Conservation (phyloP, 2,113 vertebrate species). For the Cnemophilus loriae region DNA sequence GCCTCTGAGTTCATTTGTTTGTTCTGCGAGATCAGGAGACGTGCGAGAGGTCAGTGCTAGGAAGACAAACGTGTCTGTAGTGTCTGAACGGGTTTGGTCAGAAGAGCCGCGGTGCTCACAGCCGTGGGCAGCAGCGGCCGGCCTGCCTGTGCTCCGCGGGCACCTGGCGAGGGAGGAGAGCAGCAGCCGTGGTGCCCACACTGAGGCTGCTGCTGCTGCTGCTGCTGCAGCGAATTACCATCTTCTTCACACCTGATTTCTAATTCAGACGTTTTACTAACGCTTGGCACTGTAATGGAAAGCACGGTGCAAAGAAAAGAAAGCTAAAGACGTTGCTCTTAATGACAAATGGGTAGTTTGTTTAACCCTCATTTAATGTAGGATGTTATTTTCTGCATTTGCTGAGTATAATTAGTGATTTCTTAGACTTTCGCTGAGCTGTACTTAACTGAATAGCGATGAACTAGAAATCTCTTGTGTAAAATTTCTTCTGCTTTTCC, state of each 20-base stretch:
- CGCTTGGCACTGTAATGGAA: not conserved
- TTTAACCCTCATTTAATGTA: not conserved
- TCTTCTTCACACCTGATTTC: not conserved
- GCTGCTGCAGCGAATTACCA: not conserved
- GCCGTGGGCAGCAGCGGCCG: not conserved
- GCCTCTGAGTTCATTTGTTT: not conserved
- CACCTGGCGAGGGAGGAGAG: not conserved
- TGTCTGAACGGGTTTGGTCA: fast-evolving
- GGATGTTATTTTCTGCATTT: not conserved
- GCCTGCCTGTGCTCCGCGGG: not conserved
- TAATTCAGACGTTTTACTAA: not conserved
- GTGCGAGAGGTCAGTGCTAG: not conserved
- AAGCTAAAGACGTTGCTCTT: not conserved
- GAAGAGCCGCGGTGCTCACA: fast-evolving
- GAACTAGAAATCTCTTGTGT: not conserved
- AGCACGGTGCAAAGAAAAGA: not conserved
- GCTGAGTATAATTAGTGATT: not conserved
- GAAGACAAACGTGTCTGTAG: fast-evolving
- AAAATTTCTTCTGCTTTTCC: not conserved
- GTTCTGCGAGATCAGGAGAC: not conserved
- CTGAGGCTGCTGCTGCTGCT: not conserved
- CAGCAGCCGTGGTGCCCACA: not conserved
- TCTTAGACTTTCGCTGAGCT: not conserved
- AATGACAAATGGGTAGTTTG: not conserved
- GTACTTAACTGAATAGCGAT: not conserved